phyloP scores from a whole-genome alignment of 2,113 vertebrate species.

The Callospermophilus lateralis region DNA sequence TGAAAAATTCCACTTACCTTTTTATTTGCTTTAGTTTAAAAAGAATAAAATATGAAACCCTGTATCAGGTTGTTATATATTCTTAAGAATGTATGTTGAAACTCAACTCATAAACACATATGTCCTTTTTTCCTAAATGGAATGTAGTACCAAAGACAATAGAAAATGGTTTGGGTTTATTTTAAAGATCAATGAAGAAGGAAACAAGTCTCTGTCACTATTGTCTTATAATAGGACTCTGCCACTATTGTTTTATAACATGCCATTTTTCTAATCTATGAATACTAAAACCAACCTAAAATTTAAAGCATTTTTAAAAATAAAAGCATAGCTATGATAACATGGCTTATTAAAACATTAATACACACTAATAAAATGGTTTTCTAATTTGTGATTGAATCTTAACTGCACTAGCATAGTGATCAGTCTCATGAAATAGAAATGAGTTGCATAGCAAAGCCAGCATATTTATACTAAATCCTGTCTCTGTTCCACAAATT shows the following conservation, averaged over 20 bases:
- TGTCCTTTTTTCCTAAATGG: conserved; percentile 14
- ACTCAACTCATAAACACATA: conserved; percentile 15
- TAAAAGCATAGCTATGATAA: conserved; percentile 35
- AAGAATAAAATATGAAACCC: conserved; percentile 10
- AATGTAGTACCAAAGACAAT: conserved; percentile 15
- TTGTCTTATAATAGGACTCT: conserved; percentile 17
- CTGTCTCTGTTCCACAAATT: not conserved
- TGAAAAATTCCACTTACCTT: conserved; percentile 11
- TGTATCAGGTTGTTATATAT: not conserved
- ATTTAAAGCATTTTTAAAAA: conserved; percentile 1
- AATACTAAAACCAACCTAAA: conserved; percentile 28
- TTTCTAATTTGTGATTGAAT: conserved; percentile 38
- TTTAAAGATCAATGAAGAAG: not conserved
- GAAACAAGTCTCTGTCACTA: conserved; percentile 13
- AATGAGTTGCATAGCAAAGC: conserved; percentile 17
- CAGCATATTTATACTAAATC: not conserved
- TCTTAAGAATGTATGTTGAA: conserved; percentile 25
- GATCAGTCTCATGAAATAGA: conserved; percentile 28
- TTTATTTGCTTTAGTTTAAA: conserved; percentile 44
- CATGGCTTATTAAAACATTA: not conserved
- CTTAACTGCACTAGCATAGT: not conserved
- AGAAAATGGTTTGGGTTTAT: conserved; percentile 38
- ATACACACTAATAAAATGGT: conserved; percentile 11
- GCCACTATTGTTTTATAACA: not conserved
- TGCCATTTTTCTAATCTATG: not conserved